Evolutionary conservation across 2,797 vertebrate genomes (phyloP).

Genomic region (Silurus lanzhouensis): DNA sequence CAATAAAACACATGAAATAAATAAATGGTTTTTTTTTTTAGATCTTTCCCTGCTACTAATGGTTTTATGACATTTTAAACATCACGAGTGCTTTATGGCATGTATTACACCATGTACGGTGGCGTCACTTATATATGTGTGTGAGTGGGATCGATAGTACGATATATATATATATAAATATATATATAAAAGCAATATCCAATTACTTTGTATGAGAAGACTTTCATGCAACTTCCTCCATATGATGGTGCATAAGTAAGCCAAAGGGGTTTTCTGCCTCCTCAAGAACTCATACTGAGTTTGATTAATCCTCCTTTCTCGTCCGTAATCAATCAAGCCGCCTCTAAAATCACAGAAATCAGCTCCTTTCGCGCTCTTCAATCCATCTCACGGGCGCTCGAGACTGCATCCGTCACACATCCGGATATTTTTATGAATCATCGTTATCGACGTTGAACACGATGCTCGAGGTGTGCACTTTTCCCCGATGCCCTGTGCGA

Average conservation of each 20-base stretch:
- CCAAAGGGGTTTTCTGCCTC: constrained; percentile 65
- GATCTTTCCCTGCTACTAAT: constrained; percentile 2
- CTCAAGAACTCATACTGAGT: constrained; percentile 70
- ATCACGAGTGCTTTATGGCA: constrained; percentile 2
- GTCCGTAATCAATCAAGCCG: constrained; percentile 76
- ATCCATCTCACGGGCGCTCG: constrained; percentile 73
- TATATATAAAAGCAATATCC: background rate
- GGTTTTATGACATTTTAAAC: constrained; percentile 15
- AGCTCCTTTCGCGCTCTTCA: constrained; percentile 73
- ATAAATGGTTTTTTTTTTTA: background rate
- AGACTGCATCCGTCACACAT: constrained; percentile 73
- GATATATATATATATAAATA: no score
- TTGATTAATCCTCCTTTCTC: constrained; percentile 77
- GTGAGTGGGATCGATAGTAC: background rate
- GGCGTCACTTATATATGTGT: background rate
- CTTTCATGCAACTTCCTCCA: constrained; percentile 71
- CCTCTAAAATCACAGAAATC: constrained; percentile 78
- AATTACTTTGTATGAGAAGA: constrained; percentile 33
- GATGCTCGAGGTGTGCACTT: constrained; percentile 69
- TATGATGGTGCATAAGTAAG: constrained; percentile 62
- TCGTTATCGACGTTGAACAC: constrained; percentile 72
- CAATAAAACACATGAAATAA: background rate
- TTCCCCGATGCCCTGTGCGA: constrained; percentile 52
- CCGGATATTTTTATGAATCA: constrained; percentile 80
- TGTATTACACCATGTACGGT: background rate